Percentiles rank a stretch among this genome's conserved stretches.
Conservation (phyloP, 2,797 vertebrate genomes). For the Thalassophryne amazonica region DNA sequence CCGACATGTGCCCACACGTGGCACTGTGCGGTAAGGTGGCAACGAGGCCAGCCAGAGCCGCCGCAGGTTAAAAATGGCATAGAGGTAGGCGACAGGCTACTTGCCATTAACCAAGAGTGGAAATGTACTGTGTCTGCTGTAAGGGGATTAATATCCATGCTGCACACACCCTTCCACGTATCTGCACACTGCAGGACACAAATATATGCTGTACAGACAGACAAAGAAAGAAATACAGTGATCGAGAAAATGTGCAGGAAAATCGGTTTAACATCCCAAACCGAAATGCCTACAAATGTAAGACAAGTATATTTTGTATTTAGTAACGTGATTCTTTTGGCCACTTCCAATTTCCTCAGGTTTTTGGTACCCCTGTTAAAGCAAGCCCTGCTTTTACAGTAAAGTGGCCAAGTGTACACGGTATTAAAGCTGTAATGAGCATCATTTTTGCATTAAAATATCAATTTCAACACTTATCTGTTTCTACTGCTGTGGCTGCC, state of each 20-base stretch:
- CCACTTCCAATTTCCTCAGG: no score
- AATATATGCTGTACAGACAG: not conserved
- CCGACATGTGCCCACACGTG: constrained; percentile 57
- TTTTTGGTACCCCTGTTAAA: not conserved
- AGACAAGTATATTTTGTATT: no score
- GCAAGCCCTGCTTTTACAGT: not conserved
- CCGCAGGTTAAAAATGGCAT: constrained; percentile 72
- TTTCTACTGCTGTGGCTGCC: not conserved
- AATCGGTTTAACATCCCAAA: no score
- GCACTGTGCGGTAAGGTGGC: constrained; percentile 62
- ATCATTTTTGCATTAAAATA: not conserved
- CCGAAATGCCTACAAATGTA: no score
- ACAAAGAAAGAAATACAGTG: no score
- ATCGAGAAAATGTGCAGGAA: no score
- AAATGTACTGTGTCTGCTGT: constrained; percentile 62
- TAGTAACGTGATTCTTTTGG: no score
- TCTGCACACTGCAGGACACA: not conserved
- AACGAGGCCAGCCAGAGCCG: constrained; percentile 36
- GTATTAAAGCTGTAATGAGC: not conserved
- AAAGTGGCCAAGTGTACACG: not conserved
- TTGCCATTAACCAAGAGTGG: constrained; percentile 48
- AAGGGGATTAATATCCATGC: constrained; percentile 10
- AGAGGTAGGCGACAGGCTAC: constrained; percentile 54
- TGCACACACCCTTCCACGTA: not conserved
- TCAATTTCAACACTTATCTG: constrained; percentile 1